phyloP scores from a whole-genome alignment of 2,888 invertebrate genomes.

The Cordylochernes scorpioides region DNA sequence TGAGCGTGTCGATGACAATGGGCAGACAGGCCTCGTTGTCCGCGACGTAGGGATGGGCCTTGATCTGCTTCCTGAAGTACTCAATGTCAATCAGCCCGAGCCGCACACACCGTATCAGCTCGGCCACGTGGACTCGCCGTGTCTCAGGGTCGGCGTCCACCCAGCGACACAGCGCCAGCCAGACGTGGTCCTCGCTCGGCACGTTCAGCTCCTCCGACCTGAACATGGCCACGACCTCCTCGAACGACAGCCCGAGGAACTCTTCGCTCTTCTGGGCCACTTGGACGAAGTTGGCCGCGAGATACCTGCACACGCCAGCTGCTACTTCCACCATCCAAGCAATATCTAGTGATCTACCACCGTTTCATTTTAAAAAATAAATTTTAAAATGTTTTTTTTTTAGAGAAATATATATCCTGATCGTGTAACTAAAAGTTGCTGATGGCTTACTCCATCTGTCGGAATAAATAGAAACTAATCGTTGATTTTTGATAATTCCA shows the following conservation, averaged over 20 bases:
- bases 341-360: no score
- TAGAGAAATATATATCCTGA: no score
- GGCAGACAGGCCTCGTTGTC: conserved; percentile 57
- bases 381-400: no score
- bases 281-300: conserved; percentile 43
- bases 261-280: conserved; percentile 45
- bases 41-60: conserved; percentile 52
- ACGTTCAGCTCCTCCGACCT: conserved; percentile 56
- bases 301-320: no score
- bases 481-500: no score
- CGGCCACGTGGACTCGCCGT: conserved; percentile 44
- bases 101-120: conserved; percentile 29
- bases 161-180: conserved; percentile 64
- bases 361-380: no score
- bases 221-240: conserved; percentile 46
- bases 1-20: conserved; percentile 63
- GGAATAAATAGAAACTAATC: no score
- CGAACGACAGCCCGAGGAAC: conserved; percentile 38
- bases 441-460: neutral
- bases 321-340: no score
- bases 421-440: neutral
- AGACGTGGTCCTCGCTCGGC: conserved; percentile 57
- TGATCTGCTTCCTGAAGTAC: conserved; percentile 63
- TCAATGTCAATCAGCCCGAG: conserved; percentile 57
- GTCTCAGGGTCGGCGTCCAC: conserved; percentile 45